Evolutionary conservation across 2,113 vertebrate genomes (phyloP), one percentile per base, ranked within the genome.

Genomic region (Perognathus longimembris): DNA sequence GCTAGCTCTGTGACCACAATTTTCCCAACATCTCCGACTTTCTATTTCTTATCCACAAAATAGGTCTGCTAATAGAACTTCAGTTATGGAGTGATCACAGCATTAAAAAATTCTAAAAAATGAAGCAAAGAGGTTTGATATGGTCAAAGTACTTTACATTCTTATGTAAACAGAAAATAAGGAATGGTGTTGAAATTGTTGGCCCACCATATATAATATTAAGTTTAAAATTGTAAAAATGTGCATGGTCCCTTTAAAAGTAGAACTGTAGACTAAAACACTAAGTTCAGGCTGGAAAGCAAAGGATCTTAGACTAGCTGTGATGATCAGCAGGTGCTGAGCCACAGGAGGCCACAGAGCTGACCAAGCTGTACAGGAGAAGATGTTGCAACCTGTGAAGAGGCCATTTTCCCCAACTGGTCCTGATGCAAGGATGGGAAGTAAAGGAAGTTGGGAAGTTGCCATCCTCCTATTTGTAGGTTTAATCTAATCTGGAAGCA

Each of bases 21-120:
- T 71, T 84, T 50, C 66, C 89, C 80, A 70, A 66, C 30, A 26
- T 45, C 34, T 85, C 15, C 20, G 21, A 40, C 73, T 57, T 42
- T 83, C 38, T 86, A 3, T 71, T 92, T 77, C 71, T 40, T 63
- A 76, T 32, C 50, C 26, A 67, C 76, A 38, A 91, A 70, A 76
- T n/a, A 14, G 5, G 26, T 28, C 34, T 84, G 66, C 79, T 11
- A 15, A 40, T 18, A 73, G 78, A 92, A 24, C 18, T 94, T 73
- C 38, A 36, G 17, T 90, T 82, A 36, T 6, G 54, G 26, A 50
- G 11, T 22, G 17, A 42, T n/a, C 36, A 1, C n/a, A 38, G 26
- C 30, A 79, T 83, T 85, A 50, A 54, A 54, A 74, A 54, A n/a
- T n/a, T n/a, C n/a, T n/a, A n/a, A n/a, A n/a, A 54, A 17, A 54